Evolutionary conservation across 2,797 vertebrate genomes (phyloP).

Genomic region (Synanceia verrucosa): DNA sequence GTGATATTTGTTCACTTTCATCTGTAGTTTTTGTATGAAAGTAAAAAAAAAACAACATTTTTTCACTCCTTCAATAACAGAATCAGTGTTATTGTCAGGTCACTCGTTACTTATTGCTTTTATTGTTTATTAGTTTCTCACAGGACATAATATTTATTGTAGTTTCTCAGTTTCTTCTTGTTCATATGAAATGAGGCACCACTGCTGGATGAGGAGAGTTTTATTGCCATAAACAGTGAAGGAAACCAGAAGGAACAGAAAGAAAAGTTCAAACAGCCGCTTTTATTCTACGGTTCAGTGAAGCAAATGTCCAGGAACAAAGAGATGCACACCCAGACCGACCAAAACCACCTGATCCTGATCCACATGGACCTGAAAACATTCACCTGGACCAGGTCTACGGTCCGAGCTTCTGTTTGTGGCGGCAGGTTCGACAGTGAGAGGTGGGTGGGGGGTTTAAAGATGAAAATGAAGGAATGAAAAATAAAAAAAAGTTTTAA

Average conservation of each 20-base stretch:
- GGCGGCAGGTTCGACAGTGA: not conserved
- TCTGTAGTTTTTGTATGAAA: too few relatives aligned
- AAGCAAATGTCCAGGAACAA: constrained; percentile 33
- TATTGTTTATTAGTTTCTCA: too few relatives aligned
- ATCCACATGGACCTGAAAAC: constrained; percentile 19
- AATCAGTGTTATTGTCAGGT: too few relatives aligned
- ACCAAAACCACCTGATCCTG: constrained; percentile 7
- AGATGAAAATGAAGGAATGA: not conserved
- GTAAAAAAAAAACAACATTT: too few relatives aligned
- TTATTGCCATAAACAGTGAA: constrained; percentile 86
- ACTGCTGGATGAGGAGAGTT: constrained; percentile 64
- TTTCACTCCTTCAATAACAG: too few relatives aligned
- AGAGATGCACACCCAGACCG: constrained; percentile 6
- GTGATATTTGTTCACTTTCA: too few relatives aligned
- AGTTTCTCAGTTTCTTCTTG: too few relatives aligned
- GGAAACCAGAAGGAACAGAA: constrained; percentile 65
- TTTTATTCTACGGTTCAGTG: constrained; percentile 75
- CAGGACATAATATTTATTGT: too few relatives aligned
- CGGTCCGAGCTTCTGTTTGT: not conserved
- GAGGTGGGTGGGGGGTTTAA: too few relatives aligned
- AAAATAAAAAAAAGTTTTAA: not conserved
- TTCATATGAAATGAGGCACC: too few relatives aligned
- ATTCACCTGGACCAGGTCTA: constrained; percentile 16
- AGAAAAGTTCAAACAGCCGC: constrained; percentile 67
- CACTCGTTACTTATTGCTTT: too few relatives aligned